Conservation (phyloP, 2,113 vertebrate species). For the Epinephelus moara region DNA sequence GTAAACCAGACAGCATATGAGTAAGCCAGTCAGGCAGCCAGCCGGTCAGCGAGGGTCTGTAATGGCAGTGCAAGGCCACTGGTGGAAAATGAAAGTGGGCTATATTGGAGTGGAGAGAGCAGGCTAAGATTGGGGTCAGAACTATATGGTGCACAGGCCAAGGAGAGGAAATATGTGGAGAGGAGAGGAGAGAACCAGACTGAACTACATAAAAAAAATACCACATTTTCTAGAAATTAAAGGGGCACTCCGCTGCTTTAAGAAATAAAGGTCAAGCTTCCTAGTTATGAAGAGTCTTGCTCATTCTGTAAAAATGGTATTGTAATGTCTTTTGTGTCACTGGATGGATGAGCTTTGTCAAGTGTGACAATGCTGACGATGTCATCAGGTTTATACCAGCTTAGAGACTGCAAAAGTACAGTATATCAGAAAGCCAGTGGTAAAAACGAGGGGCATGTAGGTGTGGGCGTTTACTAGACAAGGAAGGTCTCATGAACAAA, state of each 20-base stretch:
- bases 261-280: not conserved
- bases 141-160: slow-evolving; percentile 53
- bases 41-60: slow-evolving; percentile 35
- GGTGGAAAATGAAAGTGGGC: slow-evolving; percentile 56
- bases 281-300: too few species aligned
- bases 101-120: slow-evolving; percentile 43
- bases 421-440: not conserved
- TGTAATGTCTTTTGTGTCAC: not conserved
- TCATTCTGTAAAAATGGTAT: not conserved
- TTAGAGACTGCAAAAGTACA: not conserved
- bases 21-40: slow-evolving; percentile 10
- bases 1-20: slow-evolving; percentile 22
- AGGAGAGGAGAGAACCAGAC: not conserved
- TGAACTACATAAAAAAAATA: slow-evolving; percentile 11
- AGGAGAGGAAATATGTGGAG: slow-evolving; percentile 47
- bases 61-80: slow-evolving; percentile 51
- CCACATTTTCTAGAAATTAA: not conserved
- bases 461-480: not conserved
- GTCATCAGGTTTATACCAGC: not conserved
- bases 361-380: not conserved
- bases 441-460: not conserved
- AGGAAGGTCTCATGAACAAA: not conserved
- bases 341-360: not conserved
- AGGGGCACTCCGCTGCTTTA: not conserved
- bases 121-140: slow-evolving; percentile 68